Evolutionary conservation across 2,113 vertebrate genomes (phyloP).

Genomic region (Pungitius pungitius): DNA sequence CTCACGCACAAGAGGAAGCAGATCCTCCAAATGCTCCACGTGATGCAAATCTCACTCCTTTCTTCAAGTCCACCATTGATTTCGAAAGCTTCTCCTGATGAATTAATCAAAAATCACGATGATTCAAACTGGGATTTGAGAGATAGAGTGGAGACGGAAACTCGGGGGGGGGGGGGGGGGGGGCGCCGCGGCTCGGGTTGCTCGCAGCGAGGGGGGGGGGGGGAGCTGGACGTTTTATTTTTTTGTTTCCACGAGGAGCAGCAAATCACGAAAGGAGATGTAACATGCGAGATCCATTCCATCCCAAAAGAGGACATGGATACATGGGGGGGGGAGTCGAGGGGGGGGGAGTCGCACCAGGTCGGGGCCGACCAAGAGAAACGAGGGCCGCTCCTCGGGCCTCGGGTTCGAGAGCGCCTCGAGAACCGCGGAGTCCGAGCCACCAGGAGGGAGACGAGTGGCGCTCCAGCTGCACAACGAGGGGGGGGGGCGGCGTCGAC

Average conservation of each 20-base stretch:
- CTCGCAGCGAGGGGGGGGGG: slow-evolving; percentile 22
- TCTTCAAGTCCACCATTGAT: slow-evolving; percentile 34
- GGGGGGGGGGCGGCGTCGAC: slow-evolving; percentile 57
- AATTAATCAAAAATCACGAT: slow-evolving; percentile 46
- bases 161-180: slow-evolving; percentile 45
- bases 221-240: slow-evolving; percentile 26
- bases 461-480: too few relatives aligned
- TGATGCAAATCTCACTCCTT: slow-evolving; percentile 45
- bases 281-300: too few relatives aligned
- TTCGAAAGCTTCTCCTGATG: slow-evolving; percentile 40
- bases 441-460: too few relatives aligned
- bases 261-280: slow-evolving; percentile 56
- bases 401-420: slow-evolving; percentile 46
- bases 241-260: slow-evolving; percentile 57
- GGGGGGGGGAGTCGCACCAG: slow-evolving; percentile 45
- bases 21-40: slow-evolving; percentile 59
- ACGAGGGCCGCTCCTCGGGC: slow-evolving; percentile 46
- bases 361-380: slow-evolving; percentile 28
- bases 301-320: too few relatives aligned
- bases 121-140: slow-evolving; percentile 39
- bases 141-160: slow-evolving; percentile 57
- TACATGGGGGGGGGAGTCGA: slow-evolving; percentile 14
- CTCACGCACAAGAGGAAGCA: slow-evolving; percentile 64
- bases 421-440: too few relatives aligned
- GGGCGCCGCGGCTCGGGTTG: slow-evolving; percentile 47